These are phyloP conservation scores for Epistrophella euchroma DNA, from an alignment of 2,888 invertebrate species.

Conservation along the genomic window DNA sequence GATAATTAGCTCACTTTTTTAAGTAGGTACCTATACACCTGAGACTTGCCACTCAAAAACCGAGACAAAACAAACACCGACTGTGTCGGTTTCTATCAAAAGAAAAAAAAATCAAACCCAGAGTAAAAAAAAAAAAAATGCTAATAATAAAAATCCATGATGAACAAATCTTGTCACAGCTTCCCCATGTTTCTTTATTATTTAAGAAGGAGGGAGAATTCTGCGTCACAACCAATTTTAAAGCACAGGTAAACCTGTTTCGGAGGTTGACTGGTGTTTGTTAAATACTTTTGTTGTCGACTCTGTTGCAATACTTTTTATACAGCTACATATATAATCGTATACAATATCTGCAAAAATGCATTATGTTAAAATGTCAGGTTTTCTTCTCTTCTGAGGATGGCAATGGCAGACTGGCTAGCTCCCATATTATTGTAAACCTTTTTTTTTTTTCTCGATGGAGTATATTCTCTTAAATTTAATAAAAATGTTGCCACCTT, in stretches of 20 bases:
- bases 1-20: too few species aligned
- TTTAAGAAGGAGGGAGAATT: conserved; percentile 8
- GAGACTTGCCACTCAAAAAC: conserved; percentile 30
- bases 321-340: not conserved
- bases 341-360: not conserved
- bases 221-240: conserved; percentile 65
- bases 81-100: conserved; percentile 25
- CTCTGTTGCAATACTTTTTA: conserved; percentile 15
- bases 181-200: conserved; percentile 4
- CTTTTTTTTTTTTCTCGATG: not conserved
- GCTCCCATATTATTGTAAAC: not conserved
- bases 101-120: not conserved
- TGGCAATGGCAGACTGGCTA: not conserved
- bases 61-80: not conserved
- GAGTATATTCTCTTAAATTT: not conserved
- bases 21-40: conserved; percentile 21
- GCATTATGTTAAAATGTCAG: conserved; percentile 4
- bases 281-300: conserved; percentile 14
- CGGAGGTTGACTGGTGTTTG: conserved; percentile 55
- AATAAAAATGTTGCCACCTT: not conserved
- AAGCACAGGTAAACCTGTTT: conserved; percentile 54
- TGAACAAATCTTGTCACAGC: conserved; percentile 38
- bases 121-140: conserved; percentile 4
- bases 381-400: not conserved
- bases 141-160: conserved; percentile 43